Conservation (phyloP, 92 coral and sea anemone species). For the Actinostola sp. region DNA sequence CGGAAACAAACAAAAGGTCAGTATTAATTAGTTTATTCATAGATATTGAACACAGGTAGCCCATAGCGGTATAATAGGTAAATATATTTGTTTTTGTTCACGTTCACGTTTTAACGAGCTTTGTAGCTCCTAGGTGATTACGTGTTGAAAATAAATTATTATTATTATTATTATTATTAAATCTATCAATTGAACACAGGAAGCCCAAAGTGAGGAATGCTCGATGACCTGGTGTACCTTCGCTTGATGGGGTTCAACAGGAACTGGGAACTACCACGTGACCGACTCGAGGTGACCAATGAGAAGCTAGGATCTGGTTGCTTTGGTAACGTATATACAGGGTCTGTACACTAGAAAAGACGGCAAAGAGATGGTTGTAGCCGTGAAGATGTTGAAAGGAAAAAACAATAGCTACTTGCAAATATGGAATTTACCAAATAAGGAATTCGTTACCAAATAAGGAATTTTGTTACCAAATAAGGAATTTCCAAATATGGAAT, state of each 20-base stretch:
- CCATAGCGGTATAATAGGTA: background rate
- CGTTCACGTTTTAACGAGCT: too few relatives aligned
- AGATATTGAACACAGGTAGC: slow-evolving; percentile 1
- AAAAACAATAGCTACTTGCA: background rate
- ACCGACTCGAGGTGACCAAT: slow-evolving; percentile 51
- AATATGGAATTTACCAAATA: too few relatives aligned
- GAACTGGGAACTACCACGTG: slow-evolving; percentile 86
- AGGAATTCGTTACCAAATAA: too few relatives aligned
- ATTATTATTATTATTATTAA: too few relatives aligned
- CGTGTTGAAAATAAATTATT: too few relatives aligned
- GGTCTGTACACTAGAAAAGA: slow-evolving; percentile 69
- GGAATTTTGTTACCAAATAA: too few relatives aligned
- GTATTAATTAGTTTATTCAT: too few relatives aligned
- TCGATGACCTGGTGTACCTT: slow-evolving; percentile 51
- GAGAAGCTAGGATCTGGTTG: slow-evolving; percentile 78
- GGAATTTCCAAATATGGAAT: too few relatives aligned
- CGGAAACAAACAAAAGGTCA: too few relatives aligned
- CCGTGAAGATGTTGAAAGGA: slow-evolving; percentile 86
- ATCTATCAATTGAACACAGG: slow-evolving; percentile 17
- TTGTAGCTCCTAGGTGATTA: slow-evolving; percentile 30
- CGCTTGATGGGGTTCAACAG: slow-evolving; percentile 51
- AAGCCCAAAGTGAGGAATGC: background rate
- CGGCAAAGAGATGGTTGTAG: slow-evolving; percentile 73
- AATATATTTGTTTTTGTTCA: too few relatives aligned
- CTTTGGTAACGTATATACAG: slow-evolving; percentile 84